Base-by-base conservation (phyloP, 2,888 invertebrate species). In the Mimas tiliae region DNA sequence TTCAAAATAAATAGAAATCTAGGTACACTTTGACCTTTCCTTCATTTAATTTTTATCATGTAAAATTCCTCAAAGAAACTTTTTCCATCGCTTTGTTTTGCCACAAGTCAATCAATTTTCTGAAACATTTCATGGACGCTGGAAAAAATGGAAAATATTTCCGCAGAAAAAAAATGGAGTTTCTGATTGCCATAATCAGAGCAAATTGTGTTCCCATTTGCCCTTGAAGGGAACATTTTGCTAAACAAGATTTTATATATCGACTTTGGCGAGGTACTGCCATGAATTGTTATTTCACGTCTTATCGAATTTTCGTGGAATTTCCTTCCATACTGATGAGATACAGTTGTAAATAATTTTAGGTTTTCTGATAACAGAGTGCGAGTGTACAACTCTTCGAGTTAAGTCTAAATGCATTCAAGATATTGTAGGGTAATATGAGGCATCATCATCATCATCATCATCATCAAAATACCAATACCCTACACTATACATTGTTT, bases 221-320 rank as follows among this genome's bases (percentile, higher is more conserved):
- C 19, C 42, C 42, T 58, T 58, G 58, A 19, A 19, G n/a, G 12
- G 38, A 38, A 58, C 58, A 38, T 42, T 53, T 55, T 58, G 38
- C 58, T 53, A 53, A 58, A 58, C 58, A 58, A 58, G 58, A 58
- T 42, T 58, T 58, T 42, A 58, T 38, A 38, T 58, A 42, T 58
- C 19, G 58, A 42, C 11, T 58, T 58, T 58, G 38, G 14, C 19
- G 19, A 19, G 58, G 42, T 42, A 6, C 42, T 42, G 19, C 0
- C 38, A 12, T 42, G 38, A 58, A 42, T 58, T 42, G 42, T 42
- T 58, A 58, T 58, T 58, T 42, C 38, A 58, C 42, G 58, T 19
- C 58, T 38, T 58, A 58, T 11, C 19, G 34, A 55, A 55, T 55
- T 34, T 55, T 8, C 9, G 19, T 11, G 16, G 19, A 1, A 50